These are phyloP conservation scores for Hippocampus barbouri DNA, from an alignment of 2,113 vertebrate genomes.

Conservation along the genomic window DNA sequence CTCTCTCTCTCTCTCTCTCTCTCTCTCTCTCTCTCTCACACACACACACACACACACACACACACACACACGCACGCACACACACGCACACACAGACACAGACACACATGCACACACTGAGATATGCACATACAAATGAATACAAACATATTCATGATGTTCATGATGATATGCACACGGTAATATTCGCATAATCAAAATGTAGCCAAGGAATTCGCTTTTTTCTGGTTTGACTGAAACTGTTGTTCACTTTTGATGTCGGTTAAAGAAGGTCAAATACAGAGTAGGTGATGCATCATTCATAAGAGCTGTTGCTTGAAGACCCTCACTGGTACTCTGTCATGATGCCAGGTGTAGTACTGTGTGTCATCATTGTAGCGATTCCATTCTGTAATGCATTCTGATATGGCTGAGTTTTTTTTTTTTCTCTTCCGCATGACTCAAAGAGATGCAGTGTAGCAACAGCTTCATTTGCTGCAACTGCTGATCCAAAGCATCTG, in stretches of 20 bases:
- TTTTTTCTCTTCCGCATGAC: neutral
- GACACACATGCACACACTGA: neutral
- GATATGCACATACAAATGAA: slow-evolving; percentile 2
- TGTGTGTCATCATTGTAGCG: slow-evolving; percentile 41
- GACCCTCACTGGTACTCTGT: slow-evolving; percentile 46
- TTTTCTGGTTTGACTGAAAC: neutral
- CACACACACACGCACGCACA: too few relatives aligned
- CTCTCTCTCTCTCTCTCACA: too few relatives aligned
- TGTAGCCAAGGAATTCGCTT: slow-evolving; percentile 1
- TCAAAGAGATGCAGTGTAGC: slow-evolving; percentile 11
- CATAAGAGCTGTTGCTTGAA: slow-evolving; percentile 30
- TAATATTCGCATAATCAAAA: slow-evolving; percentile 13
- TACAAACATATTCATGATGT: neutral
- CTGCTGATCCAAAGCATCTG: neutral
- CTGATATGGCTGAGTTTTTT: neutral
- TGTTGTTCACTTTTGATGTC: slow-evolving; percentile 22
- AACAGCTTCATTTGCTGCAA: slow-evolving; percentile 3
- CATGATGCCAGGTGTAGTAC: slow-evolving; percentile 47
- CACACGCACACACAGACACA: too few relatives aligned
- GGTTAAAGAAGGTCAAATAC: slow-evolving; percentile 33
- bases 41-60: too few relatives aligned
- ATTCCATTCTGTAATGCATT: slow-evolving; percentile 4
- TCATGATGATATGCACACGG: neutral
- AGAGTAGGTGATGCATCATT: slow-evolving; percentile 27
- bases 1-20: too few relatives aligned